Conservation (phyloP, 2,888 invertebrate species). For the Polydrusus tereticollis region DNA sequence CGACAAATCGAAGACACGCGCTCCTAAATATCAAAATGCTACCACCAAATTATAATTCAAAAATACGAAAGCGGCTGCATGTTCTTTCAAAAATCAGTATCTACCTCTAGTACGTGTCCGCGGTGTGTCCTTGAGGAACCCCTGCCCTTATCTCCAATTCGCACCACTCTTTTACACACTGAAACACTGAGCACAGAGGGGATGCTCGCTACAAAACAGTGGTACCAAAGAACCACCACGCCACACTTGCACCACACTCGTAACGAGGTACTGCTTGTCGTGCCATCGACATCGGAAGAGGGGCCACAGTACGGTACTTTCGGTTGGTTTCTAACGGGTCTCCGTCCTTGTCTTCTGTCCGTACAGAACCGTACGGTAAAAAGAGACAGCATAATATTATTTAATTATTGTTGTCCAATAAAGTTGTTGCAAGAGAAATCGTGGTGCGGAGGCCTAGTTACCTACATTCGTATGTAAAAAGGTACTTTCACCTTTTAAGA, state of each 20-base stretch:
- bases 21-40: no score
- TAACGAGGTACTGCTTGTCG: constrained; percentile 52
- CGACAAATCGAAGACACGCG: no score
- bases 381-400: constrained; percentile 47
- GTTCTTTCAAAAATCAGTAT: constrained; percentile 44
- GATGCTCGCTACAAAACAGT: constrained; percentile 54
- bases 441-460: constrained; percentile 63
- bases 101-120: no score
- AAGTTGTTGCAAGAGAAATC: constrained; percentile 58
- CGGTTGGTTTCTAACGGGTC: constrained; percentile 47
- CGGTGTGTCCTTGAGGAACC: constrained; percentile 64
- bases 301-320: constrained; percentile 46
- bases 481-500: constrained; percentile 65
- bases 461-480: constrained; percentile 63
- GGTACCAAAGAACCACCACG: constrained; percentile 33
- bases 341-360: constrained; percentile 23
- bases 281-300: constrained; percentile 50
- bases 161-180: constrained; percentile 39
- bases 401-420: constrained; percentile 25
- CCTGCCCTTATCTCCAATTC: constrained; percentile 54
- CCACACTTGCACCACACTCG: constrained; percentile 21
- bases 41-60: background rate
- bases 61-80: background rate
- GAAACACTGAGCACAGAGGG: constrained; percentile 58
- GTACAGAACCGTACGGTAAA: constrained; percentile 25